Evolutionary conservation across 2,113 vertebrate genomes (phyloP), one percentile per base, ranked within the genome.

Genomic region (Strix aluco): DNA sequence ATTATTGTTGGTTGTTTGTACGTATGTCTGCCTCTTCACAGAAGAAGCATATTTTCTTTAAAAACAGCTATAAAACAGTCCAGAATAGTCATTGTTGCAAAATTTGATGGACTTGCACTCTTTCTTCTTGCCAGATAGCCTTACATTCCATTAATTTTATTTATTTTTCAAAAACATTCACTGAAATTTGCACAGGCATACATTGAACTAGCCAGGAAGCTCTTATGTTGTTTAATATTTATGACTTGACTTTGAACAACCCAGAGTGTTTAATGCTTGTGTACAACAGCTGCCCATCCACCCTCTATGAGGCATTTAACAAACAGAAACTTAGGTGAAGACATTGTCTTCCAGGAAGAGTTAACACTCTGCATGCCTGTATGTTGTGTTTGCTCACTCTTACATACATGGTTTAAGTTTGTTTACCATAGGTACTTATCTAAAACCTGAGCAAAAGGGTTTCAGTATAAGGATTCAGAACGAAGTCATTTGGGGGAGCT

Each of bases 391-490:
- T 73, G 2, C 29, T 69, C 22, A 27, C 18, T 38, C 30, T 38
- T 47, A 15, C 1, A 25, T 9, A 34, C 0, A 0, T 23, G 32
- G 55, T 34, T 67, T 42, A 66, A 66, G 4, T 6, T 32, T 58
- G 23, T 11, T 72, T 86, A 34, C 25, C 6, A 72, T 40, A 11
- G 9, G 3, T 18, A 52, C 8, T 30, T 25, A 26, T 6, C 17
- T 80, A 73, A 88, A 79, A 57, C 13, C 27, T 42, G 19, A 81
- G 25, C 8, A 66, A 77, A 83, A 22, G 5, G 0, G 5, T 58
- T 94, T 87, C 25, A 51, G 7, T 59, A 4, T 9, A 49, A 20
- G 1, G 6, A 10, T 16, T n/a, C 11, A 63, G 36, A 73, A 47
- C 49, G 1, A 86, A 66, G 27, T 77, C 18, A 62, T 78, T 69